Base-by-base conservation (phyloP, 2,888 invertebrate genomes). In the Pyralis farinalis region DNA sequence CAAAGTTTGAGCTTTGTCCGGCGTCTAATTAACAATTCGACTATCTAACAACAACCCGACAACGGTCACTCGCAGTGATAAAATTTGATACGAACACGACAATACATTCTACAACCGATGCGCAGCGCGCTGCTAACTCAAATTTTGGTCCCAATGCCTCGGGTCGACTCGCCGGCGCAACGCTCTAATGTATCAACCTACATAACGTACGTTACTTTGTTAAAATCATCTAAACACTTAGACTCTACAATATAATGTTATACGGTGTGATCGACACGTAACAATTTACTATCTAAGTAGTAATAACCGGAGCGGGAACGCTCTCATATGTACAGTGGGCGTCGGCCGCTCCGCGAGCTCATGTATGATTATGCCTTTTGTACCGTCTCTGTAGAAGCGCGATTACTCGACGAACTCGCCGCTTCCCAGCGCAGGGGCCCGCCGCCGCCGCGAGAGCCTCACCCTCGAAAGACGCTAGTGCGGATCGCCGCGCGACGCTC, bases 111-210 rank as follows among this genome's bases (percentile, higher is more conserved):
- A 63, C 63, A 66, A 56, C 66, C 66, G 71, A 65, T n/a, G n/a
- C n/a, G n/a, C 64, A 62, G 63, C 55, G 58, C 55, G 61, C 69
- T 64, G 66, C 69, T 69, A 69, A 63, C 63, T 59, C 60, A 67
- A 79, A 16, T 75, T 79, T 87, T 87, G 87, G 87, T 86, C 87
- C 87, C 87, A 65, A 53, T 58, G 51, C n/a, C n/a, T 55, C 58
- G 60, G 47, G 44, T 42, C 39, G 57, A 55, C 59, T 60, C 66
- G 63, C 62, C 63, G 64, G 63, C 51, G 53, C 52, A 51, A 49
- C 55, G 51, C 48, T 53, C 49, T 47, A 44, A 42, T 42, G 55
- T 43, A 33, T 49, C 47, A 51, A 50, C 25, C 48, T 62, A 65
- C 64, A 57, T 57, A 58, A 64, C 62, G 54, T 62, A 61, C 62